Percentiles rank a stretch among this genome's conserved stretches.
Evolutionary conservation across 2,888 invertebrate genomes (phyloP).

Genomic region (Nomada ruficornis): DNA sequence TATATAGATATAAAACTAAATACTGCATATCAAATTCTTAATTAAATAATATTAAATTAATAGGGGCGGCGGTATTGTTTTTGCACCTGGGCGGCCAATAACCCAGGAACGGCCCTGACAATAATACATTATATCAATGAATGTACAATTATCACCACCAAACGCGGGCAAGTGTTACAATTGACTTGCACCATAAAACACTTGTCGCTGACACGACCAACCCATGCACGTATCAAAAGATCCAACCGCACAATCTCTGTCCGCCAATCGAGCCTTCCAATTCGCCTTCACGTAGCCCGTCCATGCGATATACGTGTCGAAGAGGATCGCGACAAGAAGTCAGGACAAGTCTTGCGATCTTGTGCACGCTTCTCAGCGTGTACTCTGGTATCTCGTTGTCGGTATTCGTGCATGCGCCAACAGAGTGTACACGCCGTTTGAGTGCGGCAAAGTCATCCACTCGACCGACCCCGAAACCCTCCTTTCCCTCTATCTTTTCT

Average conservation of each 20-base stretch:
- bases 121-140: no score
- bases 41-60: no score
- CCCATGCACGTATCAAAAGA: no score
- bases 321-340: slow-evolving; percentile 24
- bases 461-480: slow-evolving; percentile 61
- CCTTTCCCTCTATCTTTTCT: slow-evolving; percentile 35
- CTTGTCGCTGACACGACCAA: no score
- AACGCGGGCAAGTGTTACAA: no score
- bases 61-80: no score
- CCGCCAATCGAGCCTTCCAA: not conserved
- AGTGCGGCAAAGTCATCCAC: slow-evolving; percentile 68
- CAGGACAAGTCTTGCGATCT: slow-evolving; percentile 16
- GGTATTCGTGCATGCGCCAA: slow-evolving; percentile 49
- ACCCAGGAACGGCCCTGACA: no score
- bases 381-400: slow-evolving; percentile 21
- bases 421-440: slow-evolving; percentile 42
- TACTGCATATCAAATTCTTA: no score
- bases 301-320: slow-evolving; percentile 6
- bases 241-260: not conserved
- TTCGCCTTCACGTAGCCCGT: not conserved
- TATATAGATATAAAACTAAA: no score
- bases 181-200: no score
- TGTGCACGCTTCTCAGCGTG: slow-evolving; percentile 34
- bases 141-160: no score
- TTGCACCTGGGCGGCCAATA: no score